phyloP scores from a whole-genome alignment of 2,888 invertebrate species.

The Oxyscelio sp. region DNA sequence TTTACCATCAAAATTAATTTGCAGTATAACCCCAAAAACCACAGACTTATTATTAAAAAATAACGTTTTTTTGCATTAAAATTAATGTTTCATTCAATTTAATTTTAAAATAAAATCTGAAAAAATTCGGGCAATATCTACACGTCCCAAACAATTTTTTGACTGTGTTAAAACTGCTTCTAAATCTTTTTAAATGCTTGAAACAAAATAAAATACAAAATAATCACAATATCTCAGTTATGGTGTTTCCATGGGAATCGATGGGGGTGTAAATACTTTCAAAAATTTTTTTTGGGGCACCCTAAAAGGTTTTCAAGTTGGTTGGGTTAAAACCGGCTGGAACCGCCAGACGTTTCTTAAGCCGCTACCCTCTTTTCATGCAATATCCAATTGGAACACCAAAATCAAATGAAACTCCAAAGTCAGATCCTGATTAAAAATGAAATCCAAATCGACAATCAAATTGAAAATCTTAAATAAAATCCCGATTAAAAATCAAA shows the following conservation, averaged over 20 bases:
- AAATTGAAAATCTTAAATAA: too few relatives aligned
- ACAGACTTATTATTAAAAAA: conserved; percentile 8
- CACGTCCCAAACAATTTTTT: conserved; percentile 26
- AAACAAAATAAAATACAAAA: conserved; percentile 4
- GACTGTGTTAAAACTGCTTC: conserved; percentile 11
- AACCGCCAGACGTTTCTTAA: conserved; percentile 11
- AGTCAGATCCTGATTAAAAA: too few relatives aligned
- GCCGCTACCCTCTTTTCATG: conserved; percentile 12
- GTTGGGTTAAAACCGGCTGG: conserved; percentile 13
- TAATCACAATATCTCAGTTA: background rate
- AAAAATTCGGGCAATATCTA: conserved; percentile 10
- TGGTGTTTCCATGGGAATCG: conserved; percentile 15
- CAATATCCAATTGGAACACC: too few relatives aligned
- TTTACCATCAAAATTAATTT: background rate
- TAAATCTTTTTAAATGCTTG: conserved; percentile 3
- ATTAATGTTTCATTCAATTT: conserved; percentile 23
- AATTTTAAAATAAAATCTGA: conserved; percentile 20
- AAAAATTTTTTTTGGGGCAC: conserved; percentile 18
- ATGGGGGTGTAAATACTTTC: conserved; percentile 17
- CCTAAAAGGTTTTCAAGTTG: conserved; percentile 9
- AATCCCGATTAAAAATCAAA: too few relatives aligned
- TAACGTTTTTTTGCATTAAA: background rate
- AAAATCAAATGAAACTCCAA: too few relatives aligned
- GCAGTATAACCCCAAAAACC: conserved; percentile 2
- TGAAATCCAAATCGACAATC: too few relatives aligned